These are phyloP conservation scores for Menura novaehollandiae DNA, from an alignment of 2,113 vertebrate genomes.

Conservation along the genomic window DNA sequence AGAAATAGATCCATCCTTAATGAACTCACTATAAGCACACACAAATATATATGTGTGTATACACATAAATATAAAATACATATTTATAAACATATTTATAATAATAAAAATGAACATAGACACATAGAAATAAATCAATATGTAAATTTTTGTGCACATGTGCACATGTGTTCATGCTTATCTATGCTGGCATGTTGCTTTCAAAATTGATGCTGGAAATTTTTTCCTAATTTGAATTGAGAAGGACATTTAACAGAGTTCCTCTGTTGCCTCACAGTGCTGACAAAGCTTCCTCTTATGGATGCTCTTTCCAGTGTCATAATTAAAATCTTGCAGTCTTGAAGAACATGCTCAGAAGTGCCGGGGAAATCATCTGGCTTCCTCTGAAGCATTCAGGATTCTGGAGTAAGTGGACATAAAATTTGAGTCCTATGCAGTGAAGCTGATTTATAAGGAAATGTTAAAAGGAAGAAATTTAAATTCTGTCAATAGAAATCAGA, in stretches of 20 bases:
- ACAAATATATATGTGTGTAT: neutral
- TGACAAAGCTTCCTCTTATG: neutral
- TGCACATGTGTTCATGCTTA: neutral
- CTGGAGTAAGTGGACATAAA: neutral
- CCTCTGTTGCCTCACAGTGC: neutral
- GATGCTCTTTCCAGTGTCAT: neutral
- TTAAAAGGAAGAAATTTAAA: slow-evolving; percentile 13
- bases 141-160: neutral
- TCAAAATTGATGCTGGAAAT: neutral
- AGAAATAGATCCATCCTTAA: neutral
- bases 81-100: neutral
- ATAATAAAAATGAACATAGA: neutral
- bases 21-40: neutral
- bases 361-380: neutral
- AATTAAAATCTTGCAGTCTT: slow-evolving; percentile 50
- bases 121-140: neutral
- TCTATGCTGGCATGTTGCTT: neutral
- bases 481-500: neutral
- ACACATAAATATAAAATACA: neutral
- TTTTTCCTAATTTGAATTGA: neutral
- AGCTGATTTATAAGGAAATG: neutral
- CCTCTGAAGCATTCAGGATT: neutral
- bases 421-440: neutral
- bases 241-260: neutral
- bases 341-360: slow-evolving; percentile 17